Percentiles rank a stretch among this genome's conserved stretches.
Evolutionary conservation across 2,113 vertebrate genomes (phyloP).

Genomic region (Boulengeromyrus knoepffleri): DNA sequence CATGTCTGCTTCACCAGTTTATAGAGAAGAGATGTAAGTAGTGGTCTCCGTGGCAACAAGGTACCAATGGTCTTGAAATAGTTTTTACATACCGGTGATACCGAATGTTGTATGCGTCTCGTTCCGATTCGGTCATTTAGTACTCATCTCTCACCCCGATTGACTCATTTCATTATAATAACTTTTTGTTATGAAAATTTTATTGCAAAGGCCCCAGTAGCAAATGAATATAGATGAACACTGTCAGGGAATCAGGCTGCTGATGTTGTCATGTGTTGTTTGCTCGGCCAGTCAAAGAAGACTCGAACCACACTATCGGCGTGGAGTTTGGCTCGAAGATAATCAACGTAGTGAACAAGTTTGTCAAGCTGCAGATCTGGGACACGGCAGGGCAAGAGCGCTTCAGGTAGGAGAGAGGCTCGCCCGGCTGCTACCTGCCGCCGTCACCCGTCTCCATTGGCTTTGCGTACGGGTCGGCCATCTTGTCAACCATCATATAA

Average conservation of each 20-base stretch:
- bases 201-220: not conserved
- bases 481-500: not conserved
- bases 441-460: too few species aligned
- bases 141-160: not conserved
- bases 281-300: conserved; percentile 73
- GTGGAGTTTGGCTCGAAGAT: conserved; percentile 91
- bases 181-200: not conserved
- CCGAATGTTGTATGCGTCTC: not conserved
- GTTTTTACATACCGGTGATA: not conserved
- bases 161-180: not conserved
- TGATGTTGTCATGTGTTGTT: not conserved
- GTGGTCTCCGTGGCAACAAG: too few species aligned
- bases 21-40: conserved; percentile 90
- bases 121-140: not conserved
- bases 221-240: not conserved
- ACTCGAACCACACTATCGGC: conserved; percentile 89
- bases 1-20: conserved; percentile 76
- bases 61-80: not conserved
- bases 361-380: conserved; percentile 90
- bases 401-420: conserved; percentile 65
- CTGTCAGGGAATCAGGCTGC: not conserved
- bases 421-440: not conserved
- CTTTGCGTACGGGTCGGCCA: not conserved
- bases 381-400: conserved; percentile 88
- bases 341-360: conserved; percentile 83